Base-by-base conservation (phyloP, 1,140 invertebrate genomes). In the Sarcophaga peregrina region DNA sequence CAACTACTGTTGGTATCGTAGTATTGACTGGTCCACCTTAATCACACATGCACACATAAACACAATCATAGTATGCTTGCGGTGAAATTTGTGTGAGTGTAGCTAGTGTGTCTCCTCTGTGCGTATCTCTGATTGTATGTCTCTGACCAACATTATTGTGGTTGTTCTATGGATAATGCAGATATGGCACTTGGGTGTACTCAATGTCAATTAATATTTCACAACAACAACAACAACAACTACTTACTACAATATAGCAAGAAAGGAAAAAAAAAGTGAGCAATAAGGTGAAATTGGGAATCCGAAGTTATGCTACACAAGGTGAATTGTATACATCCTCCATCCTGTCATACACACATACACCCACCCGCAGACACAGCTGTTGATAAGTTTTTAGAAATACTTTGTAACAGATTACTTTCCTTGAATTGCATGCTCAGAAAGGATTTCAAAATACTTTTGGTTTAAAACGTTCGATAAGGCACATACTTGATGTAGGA, bases 201-300 rank as follows among this genome's bases (percentile, higher is more conserved):
- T 78, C 75, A 50, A 20, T 78, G 75, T 78, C 75, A 78, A 78
- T 78, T 78, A 78, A 78, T 78, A 78, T 78, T 78, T 78, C 75
- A 78, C 75, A 13, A 78, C 47, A 78, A 78, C 10, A 78, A 50
- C 62, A 17, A 17, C 50, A 52, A 52, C 15, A 58, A 58, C 54
- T 15, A 11, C 15, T 4, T 37, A 4, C 25, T 37, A 37, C 25
- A 37, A 37, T 2, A 37, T 2, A 37, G 25, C 1, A 37, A 37
- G 25, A 37, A 37, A 2, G 25, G 25, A 2, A 37, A 37, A 37
- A 37, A 37, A 37, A 37, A 37, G 4, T 37, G 25, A 37, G 25
- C 25, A 37, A 37, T 37, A 37, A 37, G 25, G 25, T 37, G 25
- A 58, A 7, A 58, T 58, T 58, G 54, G 13, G 54, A 58, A 58